Evolutionary conservation across 1,140 invertebrate species (phyloP), one percentile per base, ranked within the genome.

Genomic region (Drosophila nikananu): DNA sequence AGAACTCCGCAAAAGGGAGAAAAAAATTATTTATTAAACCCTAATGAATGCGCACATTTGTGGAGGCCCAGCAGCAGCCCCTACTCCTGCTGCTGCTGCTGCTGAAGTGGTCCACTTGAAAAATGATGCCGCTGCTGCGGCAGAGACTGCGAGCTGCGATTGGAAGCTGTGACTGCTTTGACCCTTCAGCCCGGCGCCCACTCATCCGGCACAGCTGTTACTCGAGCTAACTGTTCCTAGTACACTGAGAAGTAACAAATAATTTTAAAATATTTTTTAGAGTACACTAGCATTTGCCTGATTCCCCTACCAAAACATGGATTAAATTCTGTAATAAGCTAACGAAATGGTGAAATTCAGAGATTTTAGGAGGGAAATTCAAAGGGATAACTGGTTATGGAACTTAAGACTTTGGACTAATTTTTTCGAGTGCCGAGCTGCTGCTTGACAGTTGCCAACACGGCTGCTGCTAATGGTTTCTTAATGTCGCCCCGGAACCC

Each of bases 1-100:
- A n/a, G 30, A 73, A 73, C 71, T 61, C 37, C 54, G 67, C 44
- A 72, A 61, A 37, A 67, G 19, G 44, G 39, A 21, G 37, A 25
- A 67, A 77, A 74, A 83, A 89, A 81, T 70, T 83, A 89, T 89
- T 89, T 87, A 89, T 87, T 87, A 87, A 87, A 72, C 84, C 77
- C 70, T 89, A 89, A 87, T 89, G 84, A 84, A 87, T 89, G 81
- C 77, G 84, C 84, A 89, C 79, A 87, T 87, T 89, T 84, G 59
- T 63, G 73, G 59, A 79, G 68, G 61, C 52, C 61, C 71, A 32
- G 57, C 49, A 66, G 46, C 65, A 32, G 61, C 32, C 46, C 49
- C 54, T 30, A 27, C 59, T 58, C 17, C 35, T 61, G 17, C 62
- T 52, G 77, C 65, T 44, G 41, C 73, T 27, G 57, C 62, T 76